These are phyloP conservation scores for Aix galericulata DNA, from an alignment of 2,113 vertebrate species.

Conservation along the genomic window DNA sequence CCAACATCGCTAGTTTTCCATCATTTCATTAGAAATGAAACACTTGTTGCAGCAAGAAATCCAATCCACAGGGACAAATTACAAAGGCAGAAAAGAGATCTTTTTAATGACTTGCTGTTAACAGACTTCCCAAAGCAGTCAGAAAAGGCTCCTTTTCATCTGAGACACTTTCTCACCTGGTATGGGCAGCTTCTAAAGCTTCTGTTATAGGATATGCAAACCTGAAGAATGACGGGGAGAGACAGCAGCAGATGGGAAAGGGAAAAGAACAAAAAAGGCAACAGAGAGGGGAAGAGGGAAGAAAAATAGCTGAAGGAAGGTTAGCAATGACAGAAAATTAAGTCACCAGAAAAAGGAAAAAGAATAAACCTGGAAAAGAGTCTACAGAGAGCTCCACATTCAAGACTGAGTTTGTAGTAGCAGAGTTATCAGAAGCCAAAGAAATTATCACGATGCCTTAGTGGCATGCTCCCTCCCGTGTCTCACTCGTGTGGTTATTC, in stretches of 20 bases:
- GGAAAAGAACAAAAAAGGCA: slow-evolving; percentile 2
- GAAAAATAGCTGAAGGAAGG: background rate
- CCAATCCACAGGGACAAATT: slow-evolving; percentile 67
- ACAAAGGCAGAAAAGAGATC: slow-evolving; percentile 72
- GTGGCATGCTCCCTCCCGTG: accelerated
- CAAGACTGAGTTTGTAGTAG: background rate
- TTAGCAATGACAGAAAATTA: background rate
- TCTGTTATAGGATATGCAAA: slow-evolving; percentile 56
- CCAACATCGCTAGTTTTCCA: slow-evolving; percentile 38
- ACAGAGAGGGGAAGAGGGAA: background rate
- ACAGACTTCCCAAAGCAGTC: slow-evolving; percentile 70
- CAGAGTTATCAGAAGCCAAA: background rate
- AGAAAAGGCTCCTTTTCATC: slow-evolving; percentile 67
- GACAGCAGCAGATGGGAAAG: slow-evolving; percentile 31
- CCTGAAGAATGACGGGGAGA: slow-evolving; percentile 49
- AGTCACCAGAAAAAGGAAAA: background rate
- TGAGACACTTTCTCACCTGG: slow-evolving; percentile 69
- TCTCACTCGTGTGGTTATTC: background rate
- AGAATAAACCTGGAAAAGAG: accelerated
- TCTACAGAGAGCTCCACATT: background rate
- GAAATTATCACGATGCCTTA: accelerated
- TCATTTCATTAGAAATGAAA: slow-evolving; percentile 53
- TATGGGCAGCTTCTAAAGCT: slow-evolving; percentile 57
- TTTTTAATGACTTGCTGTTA: slow-evolving; percentile 78
- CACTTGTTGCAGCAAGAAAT: slow-evolving; percentile 57